These are phyloP conservation scores for Antedon mediterranea DNA, from an alignment of 53 echinoderm and acorn worm genomes.

Conservation along the genomic window DNA sequence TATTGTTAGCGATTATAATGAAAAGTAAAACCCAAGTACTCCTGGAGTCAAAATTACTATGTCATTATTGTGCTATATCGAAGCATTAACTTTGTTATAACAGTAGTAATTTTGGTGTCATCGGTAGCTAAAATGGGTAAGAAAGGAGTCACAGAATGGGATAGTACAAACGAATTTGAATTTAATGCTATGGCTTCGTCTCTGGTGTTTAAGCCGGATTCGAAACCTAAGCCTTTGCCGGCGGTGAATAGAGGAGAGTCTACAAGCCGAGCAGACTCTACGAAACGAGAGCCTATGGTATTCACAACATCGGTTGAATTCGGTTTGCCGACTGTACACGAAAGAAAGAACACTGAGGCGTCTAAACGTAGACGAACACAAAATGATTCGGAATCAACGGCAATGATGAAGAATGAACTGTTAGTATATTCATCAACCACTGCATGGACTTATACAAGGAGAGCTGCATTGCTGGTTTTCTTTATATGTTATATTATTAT, in stretches of 20 bases:
- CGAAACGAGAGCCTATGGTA: neutral
- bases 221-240: too few species aligned
- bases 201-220: neutral
- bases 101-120: too few species aligned
- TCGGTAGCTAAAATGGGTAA: neutral
- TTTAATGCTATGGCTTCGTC: neutral
- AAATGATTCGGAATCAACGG: neutral
- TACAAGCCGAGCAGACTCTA: too few species aligned
- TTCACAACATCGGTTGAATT: neutral
- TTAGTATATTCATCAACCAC: neutral
- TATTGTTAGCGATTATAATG: neutral
- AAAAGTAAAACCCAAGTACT: neutral
- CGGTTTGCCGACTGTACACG: neutral
- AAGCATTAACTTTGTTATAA: too few species aligned
- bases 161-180: neutral
- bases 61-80: too few species aligned
- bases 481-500: neutral
- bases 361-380: neutral
- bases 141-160: neutral
- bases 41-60: neutral
- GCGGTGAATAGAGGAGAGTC: too few species aligned
- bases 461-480: neutral
- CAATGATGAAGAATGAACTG: neutral
- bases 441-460: neutral
- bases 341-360: neutral